These are phyloP conservation scores for Agrotis ipsilon DNA, from an alignment of 2,888 invertebrate genomes.

Conservation along the genomic window DNA sequence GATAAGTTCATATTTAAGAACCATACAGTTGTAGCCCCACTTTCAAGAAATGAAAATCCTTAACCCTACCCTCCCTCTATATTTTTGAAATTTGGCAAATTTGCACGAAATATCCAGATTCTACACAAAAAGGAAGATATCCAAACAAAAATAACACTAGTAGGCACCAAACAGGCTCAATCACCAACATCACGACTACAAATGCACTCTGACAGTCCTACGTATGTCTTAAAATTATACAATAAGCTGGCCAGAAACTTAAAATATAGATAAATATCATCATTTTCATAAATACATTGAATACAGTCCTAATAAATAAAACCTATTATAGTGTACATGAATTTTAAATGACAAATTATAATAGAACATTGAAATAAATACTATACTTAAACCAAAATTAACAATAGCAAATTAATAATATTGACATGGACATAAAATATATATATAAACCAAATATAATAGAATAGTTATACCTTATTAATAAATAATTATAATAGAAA, in stretches of 20 bases:
- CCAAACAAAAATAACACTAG: background rate
- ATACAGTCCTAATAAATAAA: background rate
- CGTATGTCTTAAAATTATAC: background rate
- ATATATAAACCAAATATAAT: too few relatives aligned
- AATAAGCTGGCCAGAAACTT: background rate
- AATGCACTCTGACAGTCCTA: background rate
- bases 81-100: slow-evolving; percentile 3
- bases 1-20: background rate
- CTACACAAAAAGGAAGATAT: slow-evolving; percentile 3
- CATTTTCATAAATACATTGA: background rate
- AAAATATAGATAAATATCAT: background rate
- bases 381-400: too few relatives aligned
- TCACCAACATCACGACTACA: background rate
- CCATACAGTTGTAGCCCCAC: slow-evolving; percentile 1
- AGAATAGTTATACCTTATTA: too few relatives aligned
- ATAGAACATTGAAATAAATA: too few relatives aligned
- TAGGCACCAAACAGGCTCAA: slow-evolving; percentile 3
- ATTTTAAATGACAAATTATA: background rate
- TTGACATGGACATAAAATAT: too few relatives aligned
- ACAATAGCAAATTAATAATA: too few relatives aligned
- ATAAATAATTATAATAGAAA: background rate
- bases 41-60: background rate
- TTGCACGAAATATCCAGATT: background rate
- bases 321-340: background rate
- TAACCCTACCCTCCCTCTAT: background rate